Evolutionary conservation across 1,140 invertebrate species (phyloP).

Genomic region (Hyphantria cunea): DNA sequence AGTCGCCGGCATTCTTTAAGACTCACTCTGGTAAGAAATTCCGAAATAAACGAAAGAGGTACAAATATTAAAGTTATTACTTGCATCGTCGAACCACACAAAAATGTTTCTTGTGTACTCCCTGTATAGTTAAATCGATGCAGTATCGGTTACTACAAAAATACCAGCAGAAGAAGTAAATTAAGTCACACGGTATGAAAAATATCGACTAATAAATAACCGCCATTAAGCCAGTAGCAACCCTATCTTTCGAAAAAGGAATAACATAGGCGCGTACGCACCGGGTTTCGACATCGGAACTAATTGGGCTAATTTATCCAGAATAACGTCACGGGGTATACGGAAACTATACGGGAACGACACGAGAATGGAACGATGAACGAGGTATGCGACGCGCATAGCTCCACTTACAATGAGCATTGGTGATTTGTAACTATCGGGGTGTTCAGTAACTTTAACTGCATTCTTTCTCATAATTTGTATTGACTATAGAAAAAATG

Average conservation of each 20-base stretch:
- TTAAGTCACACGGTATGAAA: constrained; percentile 12
- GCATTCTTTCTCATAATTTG: constrained; percentile 1
- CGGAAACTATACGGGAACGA: neutral
- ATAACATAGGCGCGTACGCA: constrained; percentile 31
- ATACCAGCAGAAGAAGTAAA: constrained; percentile 4
- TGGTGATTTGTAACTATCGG: constrained; percentile 45
- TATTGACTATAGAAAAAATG: neutral
- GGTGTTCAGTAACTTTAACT: neutral
- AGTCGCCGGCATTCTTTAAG: no score
- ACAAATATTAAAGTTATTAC: no score
- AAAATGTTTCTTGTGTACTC: no score
- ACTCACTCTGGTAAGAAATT: no score
- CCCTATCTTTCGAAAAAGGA: constrained; percentile 35
- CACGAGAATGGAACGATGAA: constrained; percentile 19
- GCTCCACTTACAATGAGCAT: constrained; percentile 40
- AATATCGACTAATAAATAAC: constrained; percentile 19
- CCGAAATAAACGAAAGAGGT: no score
- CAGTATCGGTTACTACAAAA: neutral
- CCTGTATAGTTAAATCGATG: no score
- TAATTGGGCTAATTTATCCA: constrained; percentile 57
- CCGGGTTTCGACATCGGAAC: constrained; percentile 38
- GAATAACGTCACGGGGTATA: constrained; percentile 14
- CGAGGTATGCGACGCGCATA: constrained; percentile 41
- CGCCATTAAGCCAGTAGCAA: constrained; percentile 13
- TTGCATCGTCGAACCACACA: no score